Base-by-base conservation (phyloP, 2,888 invertebrate species). In the Cheilosia grossa region DNA sequence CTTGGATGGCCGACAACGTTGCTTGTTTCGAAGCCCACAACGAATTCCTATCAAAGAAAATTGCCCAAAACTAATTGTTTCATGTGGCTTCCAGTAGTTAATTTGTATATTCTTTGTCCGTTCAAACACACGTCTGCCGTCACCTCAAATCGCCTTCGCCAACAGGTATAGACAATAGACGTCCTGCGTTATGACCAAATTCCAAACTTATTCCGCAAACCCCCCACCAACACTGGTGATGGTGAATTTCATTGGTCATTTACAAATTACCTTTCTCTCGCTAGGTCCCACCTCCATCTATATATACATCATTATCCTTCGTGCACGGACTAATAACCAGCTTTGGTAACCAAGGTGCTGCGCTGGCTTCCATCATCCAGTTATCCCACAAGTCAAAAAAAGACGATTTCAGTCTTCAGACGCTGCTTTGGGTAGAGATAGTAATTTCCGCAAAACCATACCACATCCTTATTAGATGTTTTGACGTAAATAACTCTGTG, bases 401-500 rank as follows among this genome's bases (percentile, higher is more conserved):
- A 75, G 53, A 59, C 40, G 33, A 67, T 58, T 30, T 30, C 56
- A 61, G 51, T 37, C 44, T 47, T 66, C 56, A 77, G 72, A 77
- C 37, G 70, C 54, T 74, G 54, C 30, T 30, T 17, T 33, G 9
- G 15, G 49, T 44, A 53, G 51, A 66, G 54, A 80, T 59, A 51
- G 69, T 67, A 75, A 75, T 81, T 81, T 81, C 81, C 81, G 81
- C 54, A 77, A 21, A 82, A 69, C 82, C 54, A 78, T 78, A 47
- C 67, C 73, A 82, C 73, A 73, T 82, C 78, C 82, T 73, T 82
- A 82, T 82, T 82, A 82, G 75, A 82, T 78, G 73, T 78, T 82
- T 82, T 82, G 82, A 82, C 78, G 78, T 82, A 82, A 82, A 78
- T 78, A 82, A 78, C 82, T 82, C 61, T 73, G 37, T 78, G 67